Evolutionary conservation across 2,113 vertebrate genomes (phyloP), one percentile per base, ranked within the genome.

Genomic region (Osmerus mordax): DNA sequence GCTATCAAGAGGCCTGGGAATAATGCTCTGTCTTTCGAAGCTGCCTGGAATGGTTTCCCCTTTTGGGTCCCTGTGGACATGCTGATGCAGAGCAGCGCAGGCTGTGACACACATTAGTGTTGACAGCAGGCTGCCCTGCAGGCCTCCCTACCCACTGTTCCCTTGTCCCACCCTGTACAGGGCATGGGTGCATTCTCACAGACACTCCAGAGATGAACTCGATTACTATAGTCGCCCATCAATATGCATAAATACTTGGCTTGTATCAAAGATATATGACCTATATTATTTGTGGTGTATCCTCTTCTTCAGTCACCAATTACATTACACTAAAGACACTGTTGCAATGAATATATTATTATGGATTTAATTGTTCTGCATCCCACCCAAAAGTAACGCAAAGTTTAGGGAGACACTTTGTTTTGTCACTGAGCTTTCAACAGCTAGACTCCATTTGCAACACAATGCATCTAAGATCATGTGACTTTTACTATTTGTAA

Each of bases 111-210:
- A 84, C 83, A 88, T 88, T 88, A 84, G 75, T 79, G 84, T 79
- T 87, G 89, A 91, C 89, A 87, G 80, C 75, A 84, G 78, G 79
- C 80, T 84, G 87, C 85, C 82, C 80, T 78, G 81, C 72, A 76
- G 80, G 78, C 81, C 75, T 75, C 78, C 77, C 82, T 70, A 65
- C 73, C 79, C 66, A 75, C 74, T 84, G 55, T 65, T 77, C 73
- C 75, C 75, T 68, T 56, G 62, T 66, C 75, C 72, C 76, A 65
- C 77, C 73, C 81, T 75, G 47, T 2, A 65, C 52, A 79, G 28
- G 73, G 68, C 80, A 70, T 72, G 61, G 29, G 29, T 72, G 83
- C 79, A 79, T 77, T 81, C 76, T 84, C 81, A 86, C 78, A 81
- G 75, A 70, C 75, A 47, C 72, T 87, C 84, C 82, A 64, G 68